phyloP scores from a whole-genome alignment of 2,888 invertebrate genomes.

The Eupithecia centaureata region DNA sequence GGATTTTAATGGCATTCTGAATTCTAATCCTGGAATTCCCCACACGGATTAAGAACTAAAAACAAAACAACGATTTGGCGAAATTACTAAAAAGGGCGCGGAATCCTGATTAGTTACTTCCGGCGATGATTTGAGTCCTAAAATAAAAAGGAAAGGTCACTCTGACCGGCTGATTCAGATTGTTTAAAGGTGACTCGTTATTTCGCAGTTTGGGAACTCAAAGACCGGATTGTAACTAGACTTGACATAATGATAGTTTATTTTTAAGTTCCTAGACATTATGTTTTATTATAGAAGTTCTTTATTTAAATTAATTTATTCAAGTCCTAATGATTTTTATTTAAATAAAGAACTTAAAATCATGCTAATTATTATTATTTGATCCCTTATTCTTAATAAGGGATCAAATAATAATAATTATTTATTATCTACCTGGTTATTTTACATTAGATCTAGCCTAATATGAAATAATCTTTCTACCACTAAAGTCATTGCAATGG shows the following conservation, averaged over 20 bases:
- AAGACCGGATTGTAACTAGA: slow-evolving; percentile 1
- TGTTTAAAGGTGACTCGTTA: slow-evolving; percentile 65
- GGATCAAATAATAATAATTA: too few relatives aligned
- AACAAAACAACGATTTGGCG: slow-evolving; percentile 46
- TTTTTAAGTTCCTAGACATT: background rate
- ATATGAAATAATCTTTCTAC: too few relatives aligned
- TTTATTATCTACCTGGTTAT: too few relatives aligned
- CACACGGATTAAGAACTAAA: slow-evolving; percentile 24
- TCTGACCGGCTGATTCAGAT: slow-evolving; percentile 67
- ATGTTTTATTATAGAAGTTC: too few relatives aligned
- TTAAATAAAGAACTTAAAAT: background rate
- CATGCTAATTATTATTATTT: too few relatives aligned
- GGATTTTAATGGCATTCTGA: slow-evolving; percentile 14
- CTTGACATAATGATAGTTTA: background rate
- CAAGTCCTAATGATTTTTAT: too few relatives aligned
- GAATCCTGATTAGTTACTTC: slow-evolving; percentile 78
- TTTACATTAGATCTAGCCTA: too few relatives aligned
- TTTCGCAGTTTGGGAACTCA: slow-evolving; percentile 26
- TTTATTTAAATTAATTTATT: too few relatives aligned
- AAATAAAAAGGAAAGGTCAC: slow-evolving; percentile 75
- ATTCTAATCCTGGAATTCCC: slow-evolving; percentile 27
- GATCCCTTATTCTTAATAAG: too few relatives aligned
- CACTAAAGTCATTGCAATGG: too few relatives aligned
- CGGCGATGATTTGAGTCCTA: slow-evolving; percentile 68
- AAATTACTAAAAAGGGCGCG: slow-evolving; percentile 65